A percentile compares a stretch with the other conserved stretches of the same genome.
Conservation (phyloP, 1,140 invertebrate genomes). For the Nasonia vitripennis region DNA sequence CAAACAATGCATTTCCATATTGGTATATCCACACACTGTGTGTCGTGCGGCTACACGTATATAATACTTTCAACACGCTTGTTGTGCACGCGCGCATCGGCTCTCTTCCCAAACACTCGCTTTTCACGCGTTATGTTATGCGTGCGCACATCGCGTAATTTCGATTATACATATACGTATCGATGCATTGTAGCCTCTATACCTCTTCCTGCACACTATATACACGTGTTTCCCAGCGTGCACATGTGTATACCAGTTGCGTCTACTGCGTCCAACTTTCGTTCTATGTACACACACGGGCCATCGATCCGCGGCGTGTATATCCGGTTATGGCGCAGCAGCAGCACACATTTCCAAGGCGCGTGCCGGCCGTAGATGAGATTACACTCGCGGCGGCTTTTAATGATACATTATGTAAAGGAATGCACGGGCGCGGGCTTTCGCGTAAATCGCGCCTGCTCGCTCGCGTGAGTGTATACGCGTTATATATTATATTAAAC, state of each 20-base stretch:
- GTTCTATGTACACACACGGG: neutral
- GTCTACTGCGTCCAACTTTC: neutral
- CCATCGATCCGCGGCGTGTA: neutral
- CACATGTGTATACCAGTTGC: neutral
- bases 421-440: constrained; percentile 15
- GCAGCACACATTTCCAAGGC: neutral
- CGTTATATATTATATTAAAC: neutral
- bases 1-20: constrained; percentile 57
- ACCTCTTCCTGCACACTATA: neutral
- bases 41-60: neutral
- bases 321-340: constrained; percentile 12
- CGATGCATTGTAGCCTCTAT: neutral
- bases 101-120: neutral
- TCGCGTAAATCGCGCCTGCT: neutral
- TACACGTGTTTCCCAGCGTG: neutral
- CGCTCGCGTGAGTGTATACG: neutral
- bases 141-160: neutral
- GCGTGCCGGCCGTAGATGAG: constrained; percentile 1
- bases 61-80: constrained; percentile 10
- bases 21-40: constrained; percentile 34
- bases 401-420: constrained; percentile 35
- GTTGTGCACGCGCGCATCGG: neutral
- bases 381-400: neutral
- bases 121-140: neutral
- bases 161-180: neutral